Evolutionary conservation across 2,113 vertebrate species (phyloP).

Genomic region (Mobula birostris): DNA sequence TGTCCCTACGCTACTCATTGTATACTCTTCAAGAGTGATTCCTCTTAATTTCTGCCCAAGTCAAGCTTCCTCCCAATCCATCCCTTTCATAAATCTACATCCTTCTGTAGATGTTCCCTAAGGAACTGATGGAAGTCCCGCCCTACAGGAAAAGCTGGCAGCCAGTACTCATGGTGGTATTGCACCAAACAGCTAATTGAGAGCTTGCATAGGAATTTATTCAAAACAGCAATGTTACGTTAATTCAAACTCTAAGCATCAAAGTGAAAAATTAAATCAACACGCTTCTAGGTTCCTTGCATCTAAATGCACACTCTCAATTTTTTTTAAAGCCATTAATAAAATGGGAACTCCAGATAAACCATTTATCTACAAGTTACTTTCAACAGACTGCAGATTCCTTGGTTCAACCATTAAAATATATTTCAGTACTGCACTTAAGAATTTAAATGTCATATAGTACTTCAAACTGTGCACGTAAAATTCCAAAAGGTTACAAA

Average conservation of each 20-base stretch:
- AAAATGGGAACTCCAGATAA: neutral
- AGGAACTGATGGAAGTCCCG: neutral
- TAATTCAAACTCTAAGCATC: neutral
- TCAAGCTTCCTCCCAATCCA: neutral
- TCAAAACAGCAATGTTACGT: too few relatives aligned
- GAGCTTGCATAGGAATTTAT: neutral
- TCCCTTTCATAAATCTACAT: neutral
- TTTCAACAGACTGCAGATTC: neutral
- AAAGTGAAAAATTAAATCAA: neutral
- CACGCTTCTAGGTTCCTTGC: neutral
- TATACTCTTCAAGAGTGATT: neutral
- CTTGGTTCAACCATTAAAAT: neutral
- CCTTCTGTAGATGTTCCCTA: neutral
- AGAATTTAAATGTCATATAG: neutral
- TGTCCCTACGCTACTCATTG: too few relatives aligned
- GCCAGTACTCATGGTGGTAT: neutral
- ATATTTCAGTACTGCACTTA: conserved; percentile 11
- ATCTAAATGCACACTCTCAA: neutral
- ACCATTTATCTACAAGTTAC: neutral
- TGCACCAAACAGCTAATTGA: neutral
- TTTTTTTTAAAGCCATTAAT: neutral
- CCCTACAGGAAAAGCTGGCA: neutral
- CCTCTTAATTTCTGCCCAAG: neutral
- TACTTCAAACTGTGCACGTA: neutral
- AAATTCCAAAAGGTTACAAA: conserved; percentile 24